Evolutionary conservation across 2,888 invertebrate species (phyloP).

Genomic region (Drosophila prolongata): DNA sequence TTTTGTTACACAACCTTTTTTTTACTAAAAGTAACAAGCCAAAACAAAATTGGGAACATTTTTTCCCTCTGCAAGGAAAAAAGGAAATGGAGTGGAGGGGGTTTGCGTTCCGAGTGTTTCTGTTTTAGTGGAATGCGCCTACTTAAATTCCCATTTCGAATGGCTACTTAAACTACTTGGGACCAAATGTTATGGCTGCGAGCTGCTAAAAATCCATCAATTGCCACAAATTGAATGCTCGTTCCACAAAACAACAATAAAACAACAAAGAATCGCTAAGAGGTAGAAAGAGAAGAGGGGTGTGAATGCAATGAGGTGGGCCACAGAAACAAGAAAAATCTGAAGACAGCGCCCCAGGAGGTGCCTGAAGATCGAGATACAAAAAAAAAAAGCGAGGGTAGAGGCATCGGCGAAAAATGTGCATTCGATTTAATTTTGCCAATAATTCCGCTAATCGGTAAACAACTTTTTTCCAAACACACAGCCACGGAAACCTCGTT

Average conservation of each 20-base stretch:
- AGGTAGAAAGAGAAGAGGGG: slow-evolving; percentile 4
- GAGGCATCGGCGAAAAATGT: background rate
- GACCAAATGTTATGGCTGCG: slow-evolving; percentile 45
- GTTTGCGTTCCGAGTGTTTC: slow-evolving; percentile 24
- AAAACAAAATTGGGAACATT: background rate
- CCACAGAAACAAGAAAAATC: background rate
- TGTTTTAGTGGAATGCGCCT: slow-evolving; percentile 53
- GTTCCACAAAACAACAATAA: slow-evolving; percentile 21
- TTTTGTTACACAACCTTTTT: too few relatives aligned
- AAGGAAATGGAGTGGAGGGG: background rate
- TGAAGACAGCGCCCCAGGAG: slow-evolving; percentile 27
- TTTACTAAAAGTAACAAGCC: background rate
- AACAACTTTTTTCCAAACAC: slow-evolving; percentile 15
- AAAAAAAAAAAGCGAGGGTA: too few relatives aligned
- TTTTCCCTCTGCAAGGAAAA: background rate
- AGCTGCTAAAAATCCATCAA: slow-evolving; percentile 69
- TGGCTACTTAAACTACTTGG: slow-evolving; percentile 72
- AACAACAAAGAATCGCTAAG: slow-evolving; percentile 12
- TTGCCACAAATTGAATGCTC: slow-evolving; percentile 53
- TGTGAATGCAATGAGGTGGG: slow-evolving; percentile 17
- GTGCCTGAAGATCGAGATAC: background rate
- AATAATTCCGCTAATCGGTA: slow-evolving; percentile 16
- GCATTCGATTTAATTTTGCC: slow-evolving; percentile 17
- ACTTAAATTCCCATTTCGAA: slow-evolving; percentile 67
- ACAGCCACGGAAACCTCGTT: background rate